Evolutionary conservation across 2,888 invertebrate genomes (phyloP).

Genomic region (Epinotia ramella): DNA sequence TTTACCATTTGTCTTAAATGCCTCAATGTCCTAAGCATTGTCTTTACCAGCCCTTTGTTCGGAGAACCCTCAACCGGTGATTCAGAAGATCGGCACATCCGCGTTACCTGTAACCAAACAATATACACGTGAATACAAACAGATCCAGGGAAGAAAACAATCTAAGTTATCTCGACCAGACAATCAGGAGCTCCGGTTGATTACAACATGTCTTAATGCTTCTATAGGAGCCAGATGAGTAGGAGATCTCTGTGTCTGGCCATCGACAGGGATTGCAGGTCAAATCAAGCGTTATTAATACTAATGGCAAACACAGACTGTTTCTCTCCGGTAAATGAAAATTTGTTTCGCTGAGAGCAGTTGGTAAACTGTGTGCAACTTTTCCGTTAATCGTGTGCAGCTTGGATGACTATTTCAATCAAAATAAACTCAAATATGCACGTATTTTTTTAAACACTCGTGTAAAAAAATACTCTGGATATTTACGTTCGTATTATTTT

Average conservation of each 20-base stretch:
- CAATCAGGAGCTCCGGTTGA: slow-evolving; percentile 50
- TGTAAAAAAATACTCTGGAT: neutral
- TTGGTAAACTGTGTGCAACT: slow-evolving; percentile 42
- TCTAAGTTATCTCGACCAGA: slow-evolving; percentile 50
- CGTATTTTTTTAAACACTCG: neutral
- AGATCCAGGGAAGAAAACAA: slow-evolving; percentile 58
- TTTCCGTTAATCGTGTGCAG: slow-evolving; percentile 5
- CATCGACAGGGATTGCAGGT: slow-evolving; percentile 49
- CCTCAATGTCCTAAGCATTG: slow-evolving; percentile 10
- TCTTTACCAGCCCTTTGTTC: slow-evolving; percentile 26
- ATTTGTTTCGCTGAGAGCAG: slow-evolving; percentile 51
- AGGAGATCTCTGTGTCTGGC: slow-evolving; percentile 49
- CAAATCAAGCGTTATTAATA: slow-evolving; percentile 60
- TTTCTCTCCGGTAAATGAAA: slow-evolving; percentile 54
- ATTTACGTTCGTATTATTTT: too few relatives aligned
- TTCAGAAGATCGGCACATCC: slow-evolving; percentile 48
- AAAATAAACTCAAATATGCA: neutral
- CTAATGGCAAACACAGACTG: slow-evolving; percentile 54
- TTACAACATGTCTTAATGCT: slow-evolving; percentile 45
- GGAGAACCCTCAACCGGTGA: slow-evolving; percentile 21
- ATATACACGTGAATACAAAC: slow-evolving; percentile 64
- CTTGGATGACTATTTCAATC: neutral
- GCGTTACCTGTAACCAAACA: slow-evolving; percentile 75
- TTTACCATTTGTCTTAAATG: slow-evolving; percentile 6
- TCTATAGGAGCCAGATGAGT: slow-evolving; percentile 45